Percentiles rank a stretch among this genome's conserved stretches.
Conservation (phyloP, 2,797 vertebrate species). For the Sebastes goodei region DNA sequence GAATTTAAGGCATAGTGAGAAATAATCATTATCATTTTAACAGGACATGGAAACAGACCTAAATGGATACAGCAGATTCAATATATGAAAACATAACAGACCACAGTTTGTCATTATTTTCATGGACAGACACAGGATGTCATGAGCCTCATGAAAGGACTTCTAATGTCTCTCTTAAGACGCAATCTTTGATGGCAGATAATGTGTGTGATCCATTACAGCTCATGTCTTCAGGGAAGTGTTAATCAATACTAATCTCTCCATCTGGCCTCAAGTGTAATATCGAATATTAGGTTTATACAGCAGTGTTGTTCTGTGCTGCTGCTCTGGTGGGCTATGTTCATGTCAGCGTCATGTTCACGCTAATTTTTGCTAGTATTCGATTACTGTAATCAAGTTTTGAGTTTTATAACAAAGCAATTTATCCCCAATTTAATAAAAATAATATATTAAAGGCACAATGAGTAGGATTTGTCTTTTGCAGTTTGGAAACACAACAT, state of each 20-base stretch:
- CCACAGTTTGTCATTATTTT: neutral
- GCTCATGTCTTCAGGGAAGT: neutral
- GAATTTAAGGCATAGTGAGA: neutral
- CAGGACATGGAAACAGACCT: neutral
- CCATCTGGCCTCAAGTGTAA: neutral
- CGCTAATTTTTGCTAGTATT: neutral
- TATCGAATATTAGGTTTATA: neutral
- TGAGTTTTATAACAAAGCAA: neutral
- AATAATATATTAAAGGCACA: neutral
- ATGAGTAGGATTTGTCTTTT: neutral
- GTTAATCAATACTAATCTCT: slow-evolving; percentile 31
- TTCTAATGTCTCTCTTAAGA: slow-evolving; percentile 13
- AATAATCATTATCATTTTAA: neutral
- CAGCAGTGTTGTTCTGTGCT: neutral
- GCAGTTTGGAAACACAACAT: neutral
- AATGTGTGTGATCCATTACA: neutral
- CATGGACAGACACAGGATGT: neutral
- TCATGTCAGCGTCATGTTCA: neutral
- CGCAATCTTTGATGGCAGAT: neutral
- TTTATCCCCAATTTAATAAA: neutral
- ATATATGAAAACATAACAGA: neutral
- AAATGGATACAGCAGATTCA: neutral
- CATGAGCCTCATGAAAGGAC: neutral
- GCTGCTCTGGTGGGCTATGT: neutral
- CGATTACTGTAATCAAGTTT: neutral